Percentiles rank a stretch among this genome's conserved stretches.
These are phyloP conservation scores for Stichopus horrens DNA, from an alignment of 53 echinoderm and acorn worm genomes.

Conservation along the genomic window DNA sequence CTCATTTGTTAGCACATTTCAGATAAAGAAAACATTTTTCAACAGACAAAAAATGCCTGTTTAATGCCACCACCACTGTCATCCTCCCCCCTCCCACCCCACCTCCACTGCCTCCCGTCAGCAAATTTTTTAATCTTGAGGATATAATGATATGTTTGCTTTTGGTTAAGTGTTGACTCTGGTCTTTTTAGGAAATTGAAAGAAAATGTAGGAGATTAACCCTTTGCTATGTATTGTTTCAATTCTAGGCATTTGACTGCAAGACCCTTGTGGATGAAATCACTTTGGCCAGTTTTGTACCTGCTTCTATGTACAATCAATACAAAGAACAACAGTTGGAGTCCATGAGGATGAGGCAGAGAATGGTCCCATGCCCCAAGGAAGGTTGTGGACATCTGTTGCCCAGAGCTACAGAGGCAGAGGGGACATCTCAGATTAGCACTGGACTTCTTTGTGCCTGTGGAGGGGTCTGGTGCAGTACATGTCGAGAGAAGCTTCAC, in stretches of 20 bases:
- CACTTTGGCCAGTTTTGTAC: slow-evolving; percentile 43
- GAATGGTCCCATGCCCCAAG: slow-evolving; percentile 69
- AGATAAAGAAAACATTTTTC: no score
- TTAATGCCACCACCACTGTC: no score
- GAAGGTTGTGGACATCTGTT: slow-evolving; percentile 64
- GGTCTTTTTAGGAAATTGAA: no score
- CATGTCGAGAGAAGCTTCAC: slow-evolving; percentile 68
- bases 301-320: slow-evolving; percentile 48
- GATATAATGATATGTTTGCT: no score
- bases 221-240: background rate
- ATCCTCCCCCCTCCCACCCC: no score
- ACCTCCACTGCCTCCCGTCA: no score
- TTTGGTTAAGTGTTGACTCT: no score
- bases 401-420: background rate
- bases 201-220: no score
- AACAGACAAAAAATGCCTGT: no score
- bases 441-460: slow-evolving; percentile 70
- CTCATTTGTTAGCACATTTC: no score
- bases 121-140: no score
- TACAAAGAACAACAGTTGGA: slow-evolving; percentile 53
- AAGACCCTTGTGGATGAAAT: slow-evolving; percentile 62
- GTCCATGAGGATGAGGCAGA: slow-evolving; percentile 52
- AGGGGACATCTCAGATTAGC: background rate
- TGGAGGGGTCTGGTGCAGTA: slow-evolving; percentile 78
- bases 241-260: slow-evolving; percentile 68